Percentiles rank a stretch among this genome's conserved stretches.
Conservation (phyloP, 1,140 invertebrate species). For the Lepeophtheirus salmonis region DNA sequence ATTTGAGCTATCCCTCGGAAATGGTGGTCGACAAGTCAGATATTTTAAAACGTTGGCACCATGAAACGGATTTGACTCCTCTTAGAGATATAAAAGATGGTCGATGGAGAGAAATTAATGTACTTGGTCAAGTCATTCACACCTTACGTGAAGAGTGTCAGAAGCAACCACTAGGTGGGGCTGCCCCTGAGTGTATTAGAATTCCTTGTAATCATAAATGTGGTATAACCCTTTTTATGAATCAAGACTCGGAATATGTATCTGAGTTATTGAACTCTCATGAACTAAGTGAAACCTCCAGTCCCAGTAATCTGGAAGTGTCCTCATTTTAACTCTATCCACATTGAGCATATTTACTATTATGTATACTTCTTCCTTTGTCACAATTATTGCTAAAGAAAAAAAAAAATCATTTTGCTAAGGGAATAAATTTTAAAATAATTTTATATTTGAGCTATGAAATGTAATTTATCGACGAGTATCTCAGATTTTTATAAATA, state of each 20-base stretch:
- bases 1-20: background rate
- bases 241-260: background rate
- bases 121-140: slow-evolving; percentile 8
- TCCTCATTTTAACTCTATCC: too few relatives aligned
- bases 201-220: slow-evolving; percentile 6
- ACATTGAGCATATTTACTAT: too few relatives aligned
- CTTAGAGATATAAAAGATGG: background rate
- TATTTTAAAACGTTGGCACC: background rate
- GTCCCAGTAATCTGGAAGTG: too few relatives aligned
- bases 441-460: too few relatives aligned
- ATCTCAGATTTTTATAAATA: too few relatives aligned
- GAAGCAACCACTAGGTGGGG: background rate
- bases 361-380: too few relatives aligned
- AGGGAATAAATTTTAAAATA: background rate
- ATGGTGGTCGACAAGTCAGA: background rate
- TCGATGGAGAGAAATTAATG: slow-evolving; percentile 1
- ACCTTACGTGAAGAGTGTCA: slow-evolving; percentile 2
- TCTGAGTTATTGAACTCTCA: slow-evolving; percentile 2
- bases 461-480: too few relatives aligned
- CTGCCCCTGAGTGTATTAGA: background rate
- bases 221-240: slow-evolving; percentile 8
- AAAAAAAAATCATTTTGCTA: background rate
- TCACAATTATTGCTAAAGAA: too few relatives aligned
- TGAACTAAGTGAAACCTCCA: background rate
- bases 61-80: background rate